Base-by-base conservation (phyloP, 2,888 invertebrate genomes). In the Chymomyza amoena region DNA sequence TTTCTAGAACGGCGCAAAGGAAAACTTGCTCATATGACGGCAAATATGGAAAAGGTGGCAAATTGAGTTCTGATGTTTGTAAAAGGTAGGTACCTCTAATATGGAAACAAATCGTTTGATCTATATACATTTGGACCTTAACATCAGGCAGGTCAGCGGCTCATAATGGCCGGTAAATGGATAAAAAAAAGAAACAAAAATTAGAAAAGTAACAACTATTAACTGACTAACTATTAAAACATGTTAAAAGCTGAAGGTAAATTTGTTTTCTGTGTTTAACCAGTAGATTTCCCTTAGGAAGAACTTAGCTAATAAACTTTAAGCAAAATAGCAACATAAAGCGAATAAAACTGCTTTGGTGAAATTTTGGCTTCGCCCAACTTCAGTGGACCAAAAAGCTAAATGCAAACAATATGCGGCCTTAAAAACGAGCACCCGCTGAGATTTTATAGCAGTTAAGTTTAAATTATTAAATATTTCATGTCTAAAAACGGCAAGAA, bases 401-500 rank as follows among this genome's bases (percentile, higher is more conserved):
- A 32, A 25, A 32, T 66, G 71, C 60, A 69, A 69, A 82, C 80
- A 87, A 87, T 82, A 74, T 78, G 73, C 78, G 83, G 70, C 70
- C 75, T 77, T 75, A 84, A 84, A 79, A 82, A 79, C 68, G 86
- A 66, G 75, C 83, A 72, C 83, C 83, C 83, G 86, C 83, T 83
- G 87, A 85, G 83, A 85, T 84, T 84, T 84, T 83, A 83, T 83
- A 78, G 83, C 83, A 83, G 80, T 85, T 79, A 87, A 85, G 73
- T 84, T 87, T 84, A 88, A 84, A 87, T 84, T 84, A 84, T 87
- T 84, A 83, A 84, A 84, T 84, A 87, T 79, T 86, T 87, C 85
- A 80, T n/a, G 13, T 57, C 2, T 57, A 20, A 28, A 15, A 15
- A 13, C 6, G 9, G 13, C 57, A 57, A 9, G 10, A 1, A 13